phyloP scores from a whole-genome alignment of 1,140 invertebrate genomes.

The Sycophaga agraensis region DNA sequence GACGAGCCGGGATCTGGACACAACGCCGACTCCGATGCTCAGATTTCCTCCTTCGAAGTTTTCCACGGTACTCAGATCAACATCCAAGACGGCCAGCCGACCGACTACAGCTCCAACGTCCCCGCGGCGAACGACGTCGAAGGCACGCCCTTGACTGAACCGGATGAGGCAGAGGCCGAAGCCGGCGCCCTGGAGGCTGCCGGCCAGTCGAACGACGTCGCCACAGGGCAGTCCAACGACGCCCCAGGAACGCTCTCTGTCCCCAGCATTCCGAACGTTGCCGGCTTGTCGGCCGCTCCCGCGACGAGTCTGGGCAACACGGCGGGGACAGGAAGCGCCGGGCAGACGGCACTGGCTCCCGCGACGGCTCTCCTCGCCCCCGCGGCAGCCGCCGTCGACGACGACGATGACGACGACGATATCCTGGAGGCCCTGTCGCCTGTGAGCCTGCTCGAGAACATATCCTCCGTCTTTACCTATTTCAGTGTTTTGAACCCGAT shows the following conservation, averaged over 20 bases:
- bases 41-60: constrained; percentile 37
- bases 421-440: constrained; percentile 39
- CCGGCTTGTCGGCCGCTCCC: neutral
- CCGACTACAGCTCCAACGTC: neutral
- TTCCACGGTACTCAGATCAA: constrained; percentile 47
- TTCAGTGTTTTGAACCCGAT: constrained; percentile 51
- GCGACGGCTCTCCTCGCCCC: too few species aligned
- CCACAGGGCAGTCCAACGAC: constrained; percentile 32
- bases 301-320: too few species aligned
- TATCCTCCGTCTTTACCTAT: constrained; percentile 44
- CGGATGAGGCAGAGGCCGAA: neutral
- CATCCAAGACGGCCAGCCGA: constrained; percentile 12
- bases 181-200: neutral
- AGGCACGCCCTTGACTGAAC: neutral
- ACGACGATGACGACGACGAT: constrained; percentile 46
- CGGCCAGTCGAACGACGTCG: neutral
- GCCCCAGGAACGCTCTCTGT: constrained; percentile 8
- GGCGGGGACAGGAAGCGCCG: neutral
- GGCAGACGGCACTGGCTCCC: neutral
- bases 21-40: too few species aligned
- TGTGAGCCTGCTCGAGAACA: constrained; percentile 40
- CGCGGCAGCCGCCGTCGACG: neutral
- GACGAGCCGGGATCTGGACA: neutral
- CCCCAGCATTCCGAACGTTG: constrained; percentile 22
- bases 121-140: neutral